Conservation (phyloP, 1,140 invertebrate species). For the Thaumatotibia leucotreta region DNA sequence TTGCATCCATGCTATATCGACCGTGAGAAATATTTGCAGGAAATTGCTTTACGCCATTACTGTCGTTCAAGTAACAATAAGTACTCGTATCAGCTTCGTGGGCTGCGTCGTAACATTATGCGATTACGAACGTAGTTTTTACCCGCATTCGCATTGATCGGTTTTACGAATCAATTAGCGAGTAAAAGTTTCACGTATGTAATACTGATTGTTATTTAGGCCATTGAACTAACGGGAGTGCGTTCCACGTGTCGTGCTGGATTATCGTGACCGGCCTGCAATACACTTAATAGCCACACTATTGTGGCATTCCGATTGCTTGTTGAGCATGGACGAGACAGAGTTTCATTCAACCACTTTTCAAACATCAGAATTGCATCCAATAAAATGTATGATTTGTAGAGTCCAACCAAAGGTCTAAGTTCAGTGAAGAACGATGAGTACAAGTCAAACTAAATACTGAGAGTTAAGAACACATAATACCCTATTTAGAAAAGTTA, state of each 20-base stretch:
- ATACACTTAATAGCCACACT: conserved; percentile 16
- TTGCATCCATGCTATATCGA: conserved; percentile 28
- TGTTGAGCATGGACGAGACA: background rate
- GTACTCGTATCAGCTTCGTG: too few species aligned
- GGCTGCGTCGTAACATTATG: conserved; percentile 23
- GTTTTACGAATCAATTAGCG: conserved; percentile 27
- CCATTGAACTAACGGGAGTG: conserved; percentile 60
- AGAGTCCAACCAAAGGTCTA: too few species aligned
- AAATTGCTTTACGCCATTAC: conserved; percentile 54
- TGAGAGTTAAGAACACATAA: too few species aligned
- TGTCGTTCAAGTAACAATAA: conserved; percentile 46
- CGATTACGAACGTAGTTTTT: conserved; percentile 26
- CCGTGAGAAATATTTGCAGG: conserved; percentile 61
- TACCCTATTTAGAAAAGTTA: too few species aligned
- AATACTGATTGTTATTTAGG: conserved; percentile 46
- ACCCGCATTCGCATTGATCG: conserved; percentile 29
- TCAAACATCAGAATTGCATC: too few species aligned
- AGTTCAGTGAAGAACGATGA: too few species aligned
- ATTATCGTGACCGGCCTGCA: conserved; percentile 34
- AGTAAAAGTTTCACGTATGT: conserved; percentile 38
- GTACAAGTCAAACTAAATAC: too few species aligned
- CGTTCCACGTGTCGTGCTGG: conserved; percentile 25
- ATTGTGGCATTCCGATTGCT: background rate
- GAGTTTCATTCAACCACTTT: too few species aligned
- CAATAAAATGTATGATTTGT: too few species aligned